phyloP scores from a whole-genome alignment of 1,140 invertebrate species.

The Drosophila sp. region DNA sequence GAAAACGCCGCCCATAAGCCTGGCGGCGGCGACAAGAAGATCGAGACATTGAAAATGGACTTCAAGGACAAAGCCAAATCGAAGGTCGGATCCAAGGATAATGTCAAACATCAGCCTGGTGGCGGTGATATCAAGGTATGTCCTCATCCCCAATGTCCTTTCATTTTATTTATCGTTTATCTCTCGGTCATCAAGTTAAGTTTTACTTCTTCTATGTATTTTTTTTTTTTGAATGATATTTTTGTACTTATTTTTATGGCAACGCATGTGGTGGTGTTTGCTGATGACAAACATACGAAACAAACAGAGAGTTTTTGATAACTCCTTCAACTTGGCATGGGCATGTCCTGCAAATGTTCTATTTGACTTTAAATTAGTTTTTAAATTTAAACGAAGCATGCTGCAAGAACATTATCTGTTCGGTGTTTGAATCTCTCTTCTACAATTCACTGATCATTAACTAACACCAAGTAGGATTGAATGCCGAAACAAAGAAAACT shows the following conservation, averaged over 20 bases:
- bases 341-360: conserved; percentile 49
- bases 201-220: neutral
- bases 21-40: conserved; percentile 96
- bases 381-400: conserved; percentile 43
- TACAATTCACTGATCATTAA: conserved; percentile 14
- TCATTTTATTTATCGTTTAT: conserved; percentile 41
- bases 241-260: conserved; percentile 36
- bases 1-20: conserved; percentile 97
- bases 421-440: conserved; percentile 28
- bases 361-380: conserved; percentile 33
- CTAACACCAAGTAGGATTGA: conserved; percentile 37
- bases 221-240: conserved; percentile 48
- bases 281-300: conserved; percentile 20
- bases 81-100: conserved; percentile 96
- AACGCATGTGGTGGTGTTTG: conserved; percentile 29
- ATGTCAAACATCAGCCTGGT: conserved; percentile 87
- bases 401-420: conserved; percentile 31
- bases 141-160: neutral
- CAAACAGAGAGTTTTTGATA: neutral
- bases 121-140: conserved; percentile 95
- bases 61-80: conserved; percentile 96
- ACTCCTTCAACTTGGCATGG: conserved; percentile 38
- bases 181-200: conserved; percentile 12
- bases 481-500: no score
- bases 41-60: conserved; percentile 93